Evolutionary conservation across 2,113 vertebrate genomes (phyloP).

Genomic region (Kryptolebias marmoratus): DNA sequence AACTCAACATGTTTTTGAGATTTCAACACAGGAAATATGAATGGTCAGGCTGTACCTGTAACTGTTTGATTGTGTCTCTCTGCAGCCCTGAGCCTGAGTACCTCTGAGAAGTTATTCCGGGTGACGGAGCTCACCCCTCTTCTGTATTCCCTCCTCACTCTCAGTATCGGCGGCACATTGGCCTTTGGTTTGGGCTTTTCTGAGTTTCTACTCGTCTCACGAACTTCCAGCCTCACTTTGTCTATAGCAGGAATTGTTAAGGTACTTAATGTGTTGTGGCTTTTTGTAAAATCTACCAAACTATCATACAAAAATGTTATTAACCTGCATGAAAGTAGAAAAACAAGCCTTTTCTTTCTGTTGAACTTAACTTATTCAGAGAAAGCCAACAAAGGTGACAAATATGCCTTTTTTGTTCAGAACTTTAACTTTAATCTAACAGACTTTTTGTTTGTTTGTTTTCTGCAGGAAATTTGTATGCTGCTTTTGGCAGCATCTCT

Average conservation of each 20-base stretch:
- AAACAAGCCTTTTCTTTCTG: not conserved
- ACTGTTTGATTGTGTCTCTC: not conserved
- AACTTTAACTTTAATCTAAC: not conserved
- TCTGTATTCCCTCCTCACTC: constrained; percentile 80
- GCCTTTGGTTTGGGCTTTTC: constrained; percentile 96
- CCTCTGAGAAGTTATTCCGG: constrained; percentile 88
- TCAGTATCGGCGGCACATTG: constrained; percentile 87
- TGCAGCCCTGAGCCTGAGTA: constrained; percentile 87
- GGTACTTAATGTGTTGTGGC: constrained; percentile 68
- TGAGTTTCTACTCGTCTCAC: constrained; percentile 93
- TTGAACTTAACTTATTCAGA: not conserved
- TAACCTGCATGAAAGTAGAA: not conserved
- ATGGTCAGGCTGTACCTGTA: not conserved
- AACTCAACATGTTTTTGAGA: too few relatives aligned
- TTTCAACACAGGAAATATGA: not conserved
- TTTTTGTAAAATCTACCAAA: not conserved
- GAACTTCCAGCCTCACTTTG: constrained; percentile 93
- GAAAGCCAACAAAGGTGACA: not conserved
- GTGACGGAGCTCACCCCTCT: constrained; percentile 83
- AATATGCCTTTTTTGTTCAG: not conserved
- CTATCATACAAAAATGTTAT: not conserved
- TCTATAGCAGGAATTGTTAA: constrained; percentile 97
- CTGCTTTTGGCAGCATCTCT: constrained; percentile 86
- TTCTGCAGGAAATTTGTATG: constrained; percentile 88
- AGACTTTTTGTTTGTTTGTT: not conserved